Evolutionary conservation across 1,140 invertebrate species (phyloP).

Genomic region (Metopolophium dirhodum): DNA sequence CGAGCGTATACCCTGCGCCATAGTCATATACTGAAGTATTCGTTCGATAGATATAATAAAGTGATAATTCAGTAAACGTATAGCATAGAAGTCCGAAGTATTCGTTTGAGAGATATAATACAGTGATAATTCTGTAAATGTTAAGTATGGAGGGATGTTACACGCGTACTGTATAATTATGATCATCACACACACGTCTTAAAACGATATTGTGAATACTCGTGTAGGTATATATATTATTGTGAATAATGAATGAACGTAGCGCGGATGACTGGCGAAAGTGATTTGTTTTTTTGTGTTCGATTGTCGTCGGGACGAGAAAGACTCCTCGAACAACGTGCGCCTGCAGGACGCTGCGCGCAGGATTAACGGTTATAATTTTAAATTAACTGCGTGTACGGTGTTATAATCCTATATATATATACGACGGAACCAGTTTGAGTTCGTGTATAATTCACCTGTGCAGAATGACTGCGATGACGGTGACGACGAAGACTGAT

Average conservation of each 20-base stretch:
- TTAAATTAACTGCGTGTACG: neutral
- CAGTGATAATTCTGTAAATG: no score
- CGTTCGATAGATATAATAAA: no score
- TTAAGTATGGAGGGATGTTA: neutral
- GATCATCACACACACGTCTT: neutral
- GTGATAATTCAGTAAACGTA: no score
- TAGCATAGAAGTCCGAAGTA: no score
- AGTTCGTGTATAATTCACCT: neutral
- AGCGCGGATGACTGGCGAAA: neutral
- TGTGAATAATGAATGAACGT: neutral
- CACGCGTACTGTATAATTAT: neutral
- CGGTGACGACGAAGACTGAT: neutral
- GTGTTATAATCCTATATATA: neutral
- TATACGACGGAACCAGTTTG: neutral
- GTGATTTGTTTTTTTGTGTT: neutral
- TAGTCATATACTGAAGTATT: no score
- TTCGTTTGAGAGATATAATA: no score
- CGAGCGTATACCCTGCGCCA: no score
- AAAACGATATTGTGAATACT: neutral
- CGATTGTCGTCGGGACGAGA: neutral
- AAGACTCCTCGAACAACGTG: neutral
- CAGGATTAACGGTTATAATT: conserved; percentile 2
- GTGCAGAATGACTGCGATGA: neutral
- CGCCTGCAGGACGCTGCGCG: neutral
- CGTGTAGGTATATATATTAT: neutral